phyloP scores from a whole-genome alignment of 2,113 vertebrate genomes.

The Gymnobelideus leadbeateri region DNA sequence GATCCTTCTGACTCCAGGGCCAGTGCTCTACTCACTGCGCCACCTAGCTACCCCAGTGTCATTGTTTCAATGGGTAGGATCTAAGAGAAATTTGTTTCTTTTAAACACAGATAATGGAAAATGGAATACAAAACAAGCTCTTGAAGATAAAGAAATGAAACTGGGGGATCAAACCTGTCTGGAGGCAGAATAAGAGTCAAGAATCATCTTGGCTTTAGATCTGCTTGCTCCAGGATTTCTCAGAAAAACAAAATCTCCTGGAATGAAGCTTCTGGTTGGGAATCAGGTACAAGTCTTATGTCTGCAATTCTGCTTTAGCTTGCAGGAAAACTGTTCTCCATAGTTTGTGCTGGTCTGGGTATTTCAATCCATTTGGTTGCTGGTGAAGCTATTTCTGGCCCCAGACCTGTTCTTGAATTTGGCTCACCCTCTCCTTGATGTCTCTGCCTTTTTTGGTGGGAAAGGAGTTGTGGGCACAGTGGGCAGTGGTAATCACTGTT shows the following conservation, averaged over 20 bases:
- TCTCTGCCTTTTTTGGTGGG: not conserved
- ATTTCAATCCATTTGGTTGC: not conserved
- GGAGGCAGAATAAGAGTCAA: not conserved
- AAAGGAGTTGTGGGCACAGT: not conserved
- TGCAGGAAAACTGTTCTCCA: not conserved
- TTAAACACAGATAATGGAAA: not conserved
- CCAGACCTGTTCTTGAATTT: not conserved
- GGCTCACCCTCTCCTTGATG: not conserved
- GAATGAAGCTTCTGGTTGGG: not conserved
- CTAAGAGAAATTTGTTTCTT: not conserved
- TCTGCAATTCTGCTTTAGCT: not conserved
- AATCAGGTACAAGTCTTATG: not conserved
- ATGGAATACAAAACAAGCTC: not conserved
- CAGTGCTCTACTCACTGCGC: too few species aligned
- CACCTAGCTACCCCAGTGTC: fast-evolving
- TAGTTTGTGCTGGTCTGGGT: not conserved
- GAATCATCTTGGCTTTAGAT: too few species aligned
- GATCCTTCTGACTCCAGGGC: too few species aligned
- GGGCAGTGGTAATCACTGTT: not conserved
- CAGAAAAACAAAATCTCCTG: not conserved
- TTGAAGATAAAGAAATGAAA: not conserved
- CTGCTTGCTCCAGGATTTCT: not conserved
- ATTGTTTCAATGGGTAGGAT: not conserved
- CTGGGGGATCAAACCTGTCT: not conserved
- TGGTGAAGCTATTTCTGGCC: not conserved